These are phyloP conservation scores for Thaumatotibia leucotreta DNA, from an alignment of 1,140 invertebrate genomes.

Conservation along the genomic window DNA sequence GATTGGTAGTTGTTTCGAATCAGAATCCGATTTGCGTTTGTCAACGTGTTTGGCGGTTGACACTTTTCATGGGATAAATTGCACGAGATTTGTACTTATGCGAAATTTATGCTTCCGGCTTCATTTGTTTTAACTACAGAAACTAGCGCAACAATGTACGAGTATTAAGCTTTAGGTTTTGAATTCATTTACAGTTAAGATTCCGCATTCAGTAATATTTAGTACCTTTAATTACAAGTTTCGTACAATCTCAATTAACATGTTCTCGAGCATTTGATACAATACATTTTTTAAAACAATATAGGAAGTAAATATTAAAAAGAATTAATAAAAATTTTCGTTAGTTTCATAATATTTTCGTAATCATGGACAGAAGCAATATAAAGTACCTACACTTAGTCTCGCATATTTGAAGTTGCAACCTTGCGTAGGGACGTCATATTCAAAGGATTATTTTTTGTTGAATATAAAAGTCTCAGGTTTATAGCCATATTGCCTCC, in stretches of 20 bases:
- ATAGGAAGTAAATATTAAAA: too few relatives aligned
- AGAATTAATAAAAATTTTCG: too few relatives aligned
- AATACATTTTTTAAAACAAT: too few relatives aligned
- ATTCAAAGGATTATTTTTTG: conserved; percentile 12
- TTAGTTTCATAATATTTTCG: too few relatives aligned
- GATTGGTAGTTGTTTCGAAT: conserved; percentile 33
- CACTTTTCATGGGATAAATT: conserved; percentile 8
- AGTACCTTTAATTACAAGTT: too few relatives aligned
- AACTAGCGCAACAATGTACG: background rate
- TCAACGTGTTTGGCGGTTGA: conserved; percentile 13
- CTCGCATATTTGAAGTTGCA: background rate
- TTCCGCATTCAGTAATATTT: too few relatives aligned
- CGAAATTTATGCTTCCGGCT: conserved; percentile 1
- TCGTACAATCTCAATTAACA: too few relatives aligned
- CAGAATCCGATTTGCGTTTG: conserved; percentile 36
- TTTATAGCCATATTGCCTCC: conserved; percentile 46
- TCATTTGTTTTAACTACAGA: background rate
- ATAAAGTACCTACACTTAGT: background rate
- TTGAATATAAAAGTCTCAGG: background rate
- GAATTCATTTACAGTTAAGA: too few relatives aligned
- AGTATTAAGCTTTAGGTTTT: too few relatives aligned
- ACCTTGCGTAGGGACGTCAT: background rate
- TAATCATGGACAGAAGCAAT: background rate
- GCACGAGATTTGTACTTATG: conserved; percentile 1
- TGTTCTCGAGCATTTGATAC: too few relatives aligned